Conservation (phyloP, 2,113 vertebrate genomes). For the Cyrtonyx montezumae region DNA sequence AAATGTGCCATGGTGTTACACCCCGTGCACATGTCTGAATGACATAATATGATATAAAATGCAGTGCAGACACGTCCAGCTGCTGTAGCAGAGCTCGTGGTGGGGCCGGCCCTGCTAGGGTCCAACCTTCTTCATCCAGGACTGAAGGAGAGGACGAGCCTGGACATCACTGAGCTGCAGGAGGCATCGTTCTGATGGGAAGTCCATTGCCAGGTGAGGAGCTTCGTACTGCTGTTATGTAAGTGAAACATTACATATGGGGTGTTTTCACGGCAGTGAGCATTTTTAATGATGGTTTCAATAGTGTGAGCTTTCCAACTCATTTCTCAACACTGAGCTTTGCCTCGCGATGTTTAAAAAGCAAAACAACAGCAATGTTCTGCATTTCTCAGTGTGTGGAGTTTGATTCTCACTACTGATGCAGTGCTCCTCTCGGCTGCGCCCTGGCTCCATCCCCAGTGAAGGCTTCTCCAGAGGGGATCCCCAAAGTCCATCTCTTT, state of each 20-base stretch:
- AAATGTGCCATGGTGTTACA: rapidly evolving
- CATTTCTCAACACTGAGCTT: neutral
- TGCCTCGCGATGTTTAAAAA: neutral
- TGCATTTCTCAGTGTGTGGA: neutral
- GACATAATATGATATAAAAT: rapidly evolving
- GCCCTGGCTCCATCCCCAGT: too few species aligned
- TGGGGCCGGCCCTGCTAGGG: rapidly evolving
- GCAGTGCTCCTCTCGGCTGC: neutral
- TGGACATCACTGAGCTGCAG: rapidly evolving
- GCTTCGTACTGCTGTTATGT: rapidly evolving
- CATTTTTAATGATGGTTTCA: neutral
- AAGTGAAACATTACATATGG: neutral
- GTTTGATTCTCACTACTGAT: neutral
- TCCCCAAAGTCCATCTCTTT: neutral
- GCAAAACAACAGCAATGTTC: neutral
- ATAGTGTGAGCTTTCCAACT: neutral
- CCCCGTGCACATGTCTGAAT: rapidly evolving
- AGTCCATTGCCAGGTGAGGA: neutral
- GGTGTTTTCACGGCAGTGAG: rapidly evolving
- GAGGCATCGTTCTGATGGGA: neutral
- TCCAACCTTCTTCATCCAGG: neutral
- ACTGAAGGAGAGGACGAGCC: neutral
- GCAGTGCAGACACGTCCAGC: rapidly evolving
- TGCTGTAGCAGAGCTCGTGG: rapidly evolving
- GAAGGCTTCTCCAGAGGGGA: neutral